Percentiles rank a stretch among this genome's conserved stretches.
These are phyloP conservation scores for Ellobius talpinus DNA, from an alignment of 2,113 vertebrate genomes.

Conservation along the genomic window DNA sequence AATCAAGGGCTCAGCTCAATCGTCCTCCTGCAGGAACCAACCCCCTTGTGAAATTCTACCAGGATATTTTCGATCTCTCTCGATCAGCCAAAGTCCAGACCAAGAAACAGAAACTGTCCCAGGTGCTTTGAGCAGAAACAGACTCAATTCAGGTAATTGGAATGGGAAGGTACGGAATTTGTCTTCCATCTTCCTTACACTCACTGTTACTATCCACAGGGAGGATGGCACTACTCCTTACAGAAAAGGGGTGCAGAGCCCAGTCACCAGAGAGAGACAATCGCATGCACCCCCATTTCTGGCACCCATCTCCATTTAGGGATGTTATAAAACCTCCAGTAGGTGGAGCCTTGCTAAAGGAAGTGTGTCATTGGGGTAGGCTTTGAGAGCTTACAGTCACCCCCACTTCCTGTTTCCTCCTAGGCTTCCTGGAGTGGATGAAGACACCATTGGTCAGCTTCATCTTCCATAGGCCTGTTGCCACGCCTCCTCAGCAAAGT, in stretches of 20 bases:
- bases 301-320: too few species aligned
- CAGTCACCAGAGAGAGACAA: not conserved
- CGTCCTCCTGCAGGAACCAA: not conserved
- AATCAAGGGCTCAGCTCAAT: not conserved
- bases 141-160: not conserved
- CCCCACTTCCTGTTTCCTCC: not conserved
- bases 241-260: not conserved
- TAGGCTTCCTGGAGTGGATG: not conserved
- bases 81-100: not conserved
- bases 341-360: not conserved
- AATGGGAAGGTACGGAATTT: not conserved
- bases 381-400: not conserved
- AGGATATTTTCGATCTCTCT: not conserved
- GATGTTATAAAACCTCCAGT: too few species aligned
- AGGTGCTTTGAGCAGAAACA: not conserved
- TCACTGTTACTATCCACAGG: not conserved
- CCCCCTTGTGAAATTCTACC: not conserved
- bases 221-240: not conserved
- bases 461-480: not conserved
- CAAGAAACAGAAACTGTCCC: not conserved
- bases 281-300: not conserved
- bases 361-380: not conserved
- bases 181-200: not conserved
- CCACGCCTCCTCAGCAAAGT: not conserved
- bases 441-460: not conserved